Evolutionary conservation across 1,140 invertebrate species (phyloP).

Genomic region (Arctopsyche grandis): DNA sequence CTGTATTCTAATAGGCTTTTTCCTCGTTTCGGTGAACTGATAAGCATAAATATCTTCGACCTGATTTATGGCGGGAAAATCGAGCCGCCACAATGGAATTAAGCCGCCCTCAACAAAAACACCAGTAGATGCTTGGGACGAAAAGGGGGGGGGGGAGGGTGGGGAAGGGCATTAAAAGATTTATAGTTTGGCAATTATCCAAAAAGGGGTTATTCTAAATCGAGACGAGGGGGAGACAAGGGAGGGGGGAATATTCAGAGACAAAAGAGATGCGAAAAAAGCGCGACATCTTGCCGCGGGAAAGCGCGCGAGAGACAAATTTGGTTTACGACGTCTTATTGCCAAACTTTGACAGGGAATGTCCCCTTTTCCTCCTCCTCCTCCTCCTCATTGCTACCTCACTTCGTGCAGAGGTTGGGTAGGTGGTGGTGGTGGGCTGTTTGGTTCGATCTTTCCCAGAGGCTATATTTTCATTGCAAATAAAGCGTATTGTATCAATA

Average conservation of each 20-base stretch:
- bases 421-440: neutral
- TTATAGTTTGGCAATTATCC: conserved; percentile 19
- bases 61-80: conserved; percentile 30
- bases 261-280: conserved; percentile 6
- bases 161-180: neutral
- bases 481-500: conserved; percentile 13
- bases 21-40: neutral
- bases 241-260: neutral
- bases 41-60: conserved; percentile 3
- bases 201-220: conserved; percentile 1
- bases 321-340: conserved; percentile 7
- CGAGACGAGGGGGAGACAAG: neutral
- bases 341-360: neutral
- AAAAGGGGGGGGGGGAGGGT: neutral
- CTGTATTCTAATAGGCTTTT: conserved; percentile 1
- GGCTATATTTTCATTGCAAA: conserved; percentile 1
- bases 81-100: conserved; percentile 16
- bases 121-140: neutral
- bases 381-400: neutral
- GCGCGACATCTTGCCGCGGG: neutral
- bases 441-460: neutral
- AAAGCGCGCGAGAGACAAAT: neutral
- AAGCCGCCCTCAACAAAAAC: conserved; percentile 19
- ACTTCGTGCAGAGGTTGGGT: neutral
- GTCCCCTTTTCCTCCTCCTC: neutral